These are phyloP conservation scores for Diglossa brunneiventris DNA, from an alignment of 2,113 vertebrate species.

Conservation along the genomic window DNA sequence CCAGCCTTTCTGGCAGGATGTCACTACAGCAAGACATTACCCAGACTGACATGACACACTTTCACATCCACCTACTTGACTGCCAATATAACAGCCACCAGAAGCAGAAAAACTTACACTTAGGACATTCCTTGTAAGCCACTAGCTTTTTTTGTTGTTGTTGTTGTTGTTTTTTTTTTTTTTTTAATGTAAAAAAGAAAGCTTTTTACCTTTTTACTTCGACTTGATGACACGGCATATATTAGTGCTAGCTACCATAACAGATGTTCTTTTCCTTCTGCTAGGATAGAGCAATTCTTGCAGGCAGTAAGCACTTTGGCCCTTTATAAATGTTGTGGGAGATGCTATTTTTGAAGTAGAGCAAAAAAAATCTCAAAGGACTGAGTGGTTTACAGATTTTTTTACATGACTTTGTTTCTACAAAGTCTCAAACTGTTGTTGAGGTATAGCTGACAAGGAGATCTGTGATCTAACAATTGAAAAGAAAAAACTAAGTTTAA, in stretches of 20 bases:
- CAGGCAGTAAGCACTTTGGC: background rate
- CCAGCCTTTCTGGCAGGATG: background rate
- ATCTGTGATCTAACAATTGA: background rate
- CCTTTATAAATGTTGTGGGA: background rate
- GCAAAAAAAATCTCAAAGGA: background rate
- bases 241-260: background rate
- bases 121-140: background rate
- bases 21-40: background rate
- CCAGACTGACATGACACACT: background rate
- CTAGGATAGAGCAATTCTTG: background rate
- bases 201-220: background rate
- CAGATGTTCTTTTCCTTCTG: background rate
- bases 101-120: background rate
- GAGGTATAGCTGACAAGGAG: background rate
- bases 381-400: background rate
- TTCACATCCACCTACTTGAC: background rate
- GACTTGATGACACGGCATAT: background rate
- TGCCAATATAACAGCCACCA: background rate
- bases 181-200: background rate
- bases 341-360: background rate
- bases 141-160: background rate
- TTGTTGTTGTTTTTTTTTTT: too few relatives aligned
- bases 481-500: background rate
- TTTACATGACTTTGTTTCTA: background rate
- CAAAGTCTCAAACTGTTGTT: background rate